Base-by-base conservation (phyloP, 2,113 vertebrate genomes). In the Pyrgilauda ruficollis region DNA sequence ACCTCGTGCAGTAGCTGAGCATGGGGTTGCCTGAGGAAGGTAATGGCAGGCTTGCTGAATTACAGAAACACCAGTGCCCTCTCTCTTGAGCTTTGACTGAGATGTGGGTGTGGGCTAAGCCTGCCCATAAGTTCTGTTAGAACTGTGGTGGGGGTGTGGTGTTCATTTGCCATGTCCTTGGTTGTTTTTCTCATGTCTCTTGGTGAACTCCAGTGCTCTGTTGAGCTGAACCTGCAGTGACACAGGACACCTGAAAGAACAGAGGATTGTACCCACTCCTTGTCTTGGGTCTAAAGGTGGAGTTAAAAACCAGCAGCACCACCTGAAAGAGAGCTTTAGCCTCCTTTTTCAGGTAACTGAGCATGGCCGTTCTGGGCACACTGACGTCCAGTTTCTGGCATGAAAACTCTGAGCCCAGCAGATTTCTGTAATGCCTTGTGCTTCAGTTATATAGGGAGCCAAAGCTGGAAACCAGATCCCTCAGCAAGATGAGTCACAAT, bases 341-440 rank as follows among this genome's bases (percentile, higher is more conserved):
- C 67, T 35, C 55, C 37, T 37, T 37, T 37, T 37, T 37, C 37
- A 37, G 37, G 37, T 37, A 37, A 37, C 63, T 49, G 73, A 70
- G 62, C 0, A 0, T 37, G 43, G 17, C 72, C 11, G 1, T 62
- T 23, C 28, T 0, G 0, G 43, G 26, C 5, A 1, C 31, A 11
- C 35, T 0, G 0, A 26, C 37, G 47, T 81, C 66, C 9, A 19
- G 52, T 30, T 88, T 33, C 58, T 90, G 94, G 30, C 67, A 18
- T 39, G 75, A 63, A 83, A 83, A 73, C 46, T 82, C 56, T 66
- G n/a, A 79, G 41, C 50, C 41, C 50, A 53, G 62, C 75, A 80
- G 58, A 68, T 79, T 86, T 90, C 63, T 70, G 58, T 49, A 73
- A 46, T 83, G 46, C 41, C 58, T 15, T 5, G 1, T 82, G n/a